Evolutionary conservation across 1,140 invertebrate species (phyloP).

Genomic region (Orius insidiosus): DNA sequence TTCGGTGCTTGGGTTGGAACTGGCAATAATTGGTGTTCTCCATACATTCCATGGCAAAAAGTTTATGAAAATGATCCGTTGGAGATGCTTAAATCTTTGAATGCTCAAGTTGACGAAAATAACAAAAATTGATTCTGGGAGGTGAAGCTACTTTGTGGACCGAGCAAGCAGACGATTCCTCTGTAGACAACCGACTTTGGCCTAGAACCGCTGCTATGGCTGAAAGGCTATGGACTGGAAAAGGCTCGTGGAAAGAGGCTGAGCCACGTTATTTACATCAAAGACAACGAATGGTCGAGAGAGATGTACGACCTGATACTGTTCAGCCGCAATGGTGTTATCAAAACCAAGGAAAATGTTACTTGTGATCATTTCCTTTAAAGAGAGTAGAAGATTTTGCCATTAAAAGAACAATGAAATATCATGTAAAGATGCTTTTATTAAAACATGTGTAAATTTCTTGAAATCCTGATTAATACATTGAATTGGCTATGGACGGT

Average conservation of each 20-base stretch:
- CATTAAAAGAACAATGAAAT: too few species aligned
- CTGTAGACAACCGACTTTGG: constrained; percentile 38
- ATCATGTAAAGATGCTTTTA: too few species aligned
- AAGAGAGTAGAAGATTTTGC: too few species aligned
- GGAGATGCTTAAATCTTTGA: constrained; percentile 26
- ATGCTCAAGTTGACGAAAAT: constrained; percentile 2
- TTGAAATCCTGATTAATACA: too few species aligned
- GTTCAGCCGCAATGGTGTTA: constrained; percentile 66
- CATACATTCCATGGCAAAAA: constrained; percentile 76
- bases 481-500: too few species aligned
- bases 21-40: constrained; percentile 70
- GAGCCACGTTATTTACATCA: constrained; percentile 47
- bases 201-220: constrained; percentile 60
- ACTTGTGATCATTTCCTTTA: background rate
- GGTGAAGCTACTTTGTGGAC: constrained; percentile 64
- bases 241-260: constrained; percentile 38
- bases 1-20: constrained; percentile 36
- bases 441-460: too few species aligned
- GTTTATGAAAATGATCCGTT: constrained; percentile 59
- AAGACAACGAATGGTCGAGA: constrained; percentile 46
- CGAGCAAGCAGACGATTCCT: constrained; percentile 36
- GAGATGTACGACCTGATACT: constrained; percentile 47
- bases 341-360: constrained; percentile 54
- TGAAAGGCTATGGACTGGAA: constrained; percentile 62
- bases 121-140: constrained; percentile 31